Conservation (phyloP, 2,797 vertebrate genomes). For the Neoniphon sammara region DNA sequence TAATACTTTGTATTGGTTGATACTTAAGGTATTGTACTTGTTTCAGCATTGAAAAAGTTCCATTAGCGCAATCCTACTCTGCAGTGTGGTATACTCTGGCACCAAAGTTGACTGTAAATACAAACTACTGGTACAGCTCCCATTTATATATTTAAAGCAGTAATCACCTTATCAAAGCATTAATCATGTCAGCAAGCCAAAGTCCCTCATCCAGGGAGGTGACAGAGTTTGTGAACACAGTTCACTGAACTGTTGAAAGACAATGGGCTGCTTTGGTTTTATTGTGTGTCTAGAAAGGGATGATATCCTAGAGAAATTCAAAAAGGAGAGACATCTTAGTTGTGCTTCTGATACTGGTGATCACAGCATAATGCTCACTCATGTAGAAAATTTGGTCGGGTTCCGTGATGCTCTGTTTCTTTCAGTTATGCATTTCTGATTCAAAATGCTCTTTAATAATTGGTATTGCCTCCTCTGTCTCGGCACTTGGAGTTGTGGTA, state of each 20-base stretch:
- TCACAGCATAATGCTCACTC: background rate
- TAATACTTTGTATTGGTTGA: no score
- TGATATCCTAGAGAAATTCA: background rate
- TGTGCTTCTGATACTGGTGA: background rate
- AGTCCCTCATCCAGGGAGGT: background rate
- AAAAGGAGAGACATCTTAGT: background rate
- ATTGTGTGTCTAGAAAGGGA: background rate
- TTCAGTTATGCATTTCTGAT: background rate
- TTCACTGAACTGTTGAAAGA: background rate
- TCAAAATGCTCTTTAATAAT: no score
- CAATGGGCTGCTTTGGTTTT: background rate
- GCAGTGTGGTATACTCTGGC: no score
- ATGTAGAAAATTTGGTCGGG: no score
- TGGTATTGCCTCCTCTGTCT: background rate
- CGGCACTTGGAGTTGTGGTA: background rate
- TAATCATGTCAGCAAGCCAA: background rate
- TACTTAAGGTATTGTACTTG: no score
- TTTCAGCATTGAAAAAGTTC: no score
- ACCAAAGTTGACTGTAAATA: background rate
- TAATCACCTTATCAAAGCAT: background rate
- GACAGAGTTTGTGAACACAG: background rate
- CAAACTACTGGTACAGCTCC: background rate
- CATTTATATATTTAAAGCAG: background rate
- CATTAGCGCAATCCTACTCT: no score
- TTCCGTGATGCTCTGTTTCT: background rate